Evolutionary conservation across 2,797 vertebrate genomes (phyloP).

Genomic region (Galago senegalensis): DNA sequence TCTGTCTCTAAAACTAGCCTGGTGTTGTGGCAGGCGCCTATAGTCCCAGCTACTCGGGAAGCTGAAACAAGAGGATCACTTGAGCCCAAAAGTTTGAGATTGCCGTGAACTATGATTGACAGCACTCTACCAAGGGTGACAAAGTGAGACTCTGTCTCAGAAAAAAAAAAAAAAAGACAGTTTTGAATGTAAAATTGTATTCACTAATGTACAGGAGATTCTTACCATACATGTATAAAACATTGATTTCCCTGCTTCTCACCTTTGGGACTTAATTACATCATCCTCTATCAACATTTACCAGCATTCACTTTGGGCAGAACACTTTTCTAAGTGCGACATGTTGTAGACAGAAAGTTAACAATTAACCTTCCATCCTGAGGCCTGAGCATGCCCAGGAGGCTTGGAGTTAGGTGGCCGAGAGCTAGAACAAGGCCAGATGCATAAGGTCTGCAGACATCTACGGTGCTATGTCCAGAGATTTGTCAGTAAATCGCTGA

Average conservation of each 20-base stretch:
- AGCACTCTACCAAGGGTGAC: too few species aligned
- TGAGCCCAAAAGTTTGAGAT: too few species aligned
- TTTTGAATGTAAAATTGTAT: conserved; percentile 17
- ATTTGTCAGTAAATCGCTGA: neutral
- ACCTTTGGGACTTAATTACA: conserved; percentile 8
- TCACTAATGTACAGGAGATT: conserved; percentile 2
- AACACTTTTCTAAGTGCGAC: neutral
- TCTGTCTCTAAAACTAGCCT: too few species aligned
- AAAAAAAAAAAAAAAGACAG: neutral
- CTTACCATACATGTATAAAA: conserved; percentile 5
- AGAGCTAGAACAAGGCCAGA: neutral
- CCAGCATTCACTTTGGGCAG: neutral
- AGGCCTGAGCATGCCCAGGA: neutral
- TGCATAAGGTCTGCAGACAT: neutral
- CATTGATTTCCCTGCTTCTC: conserved; percentile 37
- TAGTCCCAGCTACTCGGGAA: too few species aligned
- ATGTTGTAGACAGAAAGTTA: neutral
- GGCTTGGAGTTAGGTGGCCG: neutral
- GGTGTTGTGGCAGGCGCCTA: too few species aligned
- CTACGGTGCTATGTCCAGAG: neutral
- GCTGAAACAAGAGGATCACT: too few species aligned
- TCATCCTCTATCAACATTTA: conserved; percentile 24
- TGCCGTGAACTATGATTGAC: too few species aligned
- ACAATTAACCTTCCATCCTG: neutral
- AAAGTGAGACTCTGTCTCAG: too few species aligned